phyloP scores from a whole-genome alignment of 2,113 vertebrate species.

The Neolamprologus devosi region DNA sequence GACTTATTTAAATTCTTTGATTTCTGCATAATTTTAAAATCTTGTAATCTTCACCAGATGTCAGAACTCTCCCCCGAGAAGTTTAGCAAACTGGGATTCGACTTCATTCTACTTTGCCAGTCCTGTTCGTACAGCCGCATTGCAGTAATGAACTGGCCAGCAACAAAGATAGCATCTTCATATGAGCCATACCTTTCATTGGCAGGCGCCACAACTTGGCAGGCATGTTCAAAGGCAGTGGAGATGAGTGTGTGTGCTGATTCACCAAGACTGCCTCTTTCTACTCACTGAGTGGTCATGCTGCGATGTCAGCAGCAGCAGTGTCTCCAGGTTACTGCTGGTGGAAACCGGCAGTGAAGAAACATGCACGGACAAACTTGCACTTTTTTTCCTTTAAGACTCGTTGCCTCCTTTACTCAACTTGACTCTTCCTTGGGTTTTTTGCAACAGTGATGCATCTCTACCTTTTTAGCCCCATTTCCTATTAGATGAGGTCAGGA shows the following conservation, averaged over 20 bases:
- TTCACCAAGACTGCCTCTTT: conserved; percentile 30
- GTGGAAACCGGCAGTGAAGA: background rate
- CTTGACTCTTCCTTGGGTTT: conserved; percentile 34
- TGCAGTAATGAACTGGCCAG: conserved; percentile 23
- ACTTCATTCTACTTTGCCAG: background rate
- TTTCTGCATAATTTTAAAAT: background rate
- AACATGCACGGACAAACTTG: background rate
- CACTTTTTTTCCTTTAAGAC: background rate
- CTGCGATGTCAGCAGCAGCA: conserved; percentile 18
- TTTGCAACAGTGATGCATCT: background rate
- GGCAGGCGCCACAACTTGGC: conserved; percentile 36
- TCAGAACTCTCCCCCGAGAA: background rate
- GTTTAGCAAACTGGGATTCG: background rate
- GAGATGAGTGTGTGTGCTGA: conserved; percentile 31
- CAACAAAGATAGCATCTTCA: conserved; percentile 2
- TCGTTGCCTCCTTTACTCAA: background rate
- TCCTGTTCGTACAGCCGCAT: background rate
- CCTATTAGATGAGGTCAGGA: conserved; percentile 26
- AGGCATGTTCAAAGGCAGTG: conserved; percentile 13
- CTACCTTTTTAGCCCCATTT: conserved; percentile 23
- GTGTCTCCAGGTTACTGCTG: conserved; percentile 2
- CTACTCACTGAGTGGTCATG: background rate
- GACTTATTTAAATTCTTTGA: background rate
- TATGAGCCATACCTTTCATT: conserved; percentile 9
- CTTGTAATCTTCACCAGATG: background rate